Evolutionary conservation across 2,888 invertebrate species (phyloP).

Genomic region (Tupiocoris notatus): DNA sequence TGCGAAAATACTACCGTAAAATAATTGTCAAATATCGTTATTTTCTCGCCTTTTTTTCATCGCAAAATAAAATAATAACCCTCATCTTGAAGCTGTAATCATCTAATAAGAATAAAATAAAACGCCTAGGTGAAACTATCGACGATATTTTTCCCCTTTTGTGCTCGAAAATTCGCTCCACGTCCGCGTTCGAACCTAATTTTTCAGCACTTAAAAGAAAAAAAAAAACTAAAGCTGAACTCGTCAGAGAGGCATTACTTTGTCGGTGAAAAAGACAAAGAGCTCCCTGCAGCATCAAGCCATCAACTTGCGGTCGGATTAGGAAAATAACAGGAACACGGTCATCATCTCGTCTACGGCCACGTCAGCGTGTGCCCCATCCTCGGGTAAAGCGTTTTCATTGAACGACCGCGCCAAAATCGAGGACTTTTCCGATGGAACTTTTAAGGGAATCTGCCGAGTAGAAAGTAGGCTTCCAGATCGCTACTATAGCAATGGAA

Average conservation of each 20-base stretch:
- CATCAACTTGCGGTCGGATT: background rate
- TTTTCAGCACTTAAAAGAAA: too few relatives aligned
- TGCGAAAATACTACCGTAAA: too few relatives aligned
- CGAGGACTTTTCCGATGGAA: slow-evolving; percentile 8
- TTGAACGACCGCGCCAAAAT: background rate
- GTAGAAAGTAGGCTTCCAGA: slow-evolving; percentile 34
- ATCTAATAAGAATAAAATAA: too few relatives aligned
- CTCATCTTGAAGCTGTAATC: too few relatives aligned
- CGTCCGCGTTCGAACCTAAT: too few relatives aligned
- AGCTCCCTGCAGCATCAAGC: background rate
- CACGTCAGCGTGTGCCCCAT: background rate
- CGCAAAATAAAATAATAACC: too few relatives aligned
- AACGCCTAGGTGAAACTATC: too few relatives aligned
- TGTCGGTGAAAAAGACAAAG: background rate
- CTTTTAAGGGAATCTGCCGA: slow-evolving; percentile 3
- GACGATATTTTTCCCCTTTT: too few relatives aligned
- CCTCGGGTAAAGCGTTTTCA: background rate
- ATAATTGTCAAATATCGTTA: too few relatives aligned
- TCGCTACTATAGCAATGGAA: background rate
- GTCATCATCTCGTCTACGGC: background rate
- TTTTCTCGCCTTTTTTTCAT: too few relatives aligned
- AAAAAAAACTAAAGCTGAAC: too few relatives aligned
- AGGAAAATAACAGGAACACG: background rate
- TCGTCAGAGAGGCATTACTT: background rate
- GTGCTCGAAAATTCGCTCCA: too few relatives aligned